Evolutionary conservation across 1,140 invertebrate species (phyloP).

Genomic region (Brachionus sp.): DNA sequence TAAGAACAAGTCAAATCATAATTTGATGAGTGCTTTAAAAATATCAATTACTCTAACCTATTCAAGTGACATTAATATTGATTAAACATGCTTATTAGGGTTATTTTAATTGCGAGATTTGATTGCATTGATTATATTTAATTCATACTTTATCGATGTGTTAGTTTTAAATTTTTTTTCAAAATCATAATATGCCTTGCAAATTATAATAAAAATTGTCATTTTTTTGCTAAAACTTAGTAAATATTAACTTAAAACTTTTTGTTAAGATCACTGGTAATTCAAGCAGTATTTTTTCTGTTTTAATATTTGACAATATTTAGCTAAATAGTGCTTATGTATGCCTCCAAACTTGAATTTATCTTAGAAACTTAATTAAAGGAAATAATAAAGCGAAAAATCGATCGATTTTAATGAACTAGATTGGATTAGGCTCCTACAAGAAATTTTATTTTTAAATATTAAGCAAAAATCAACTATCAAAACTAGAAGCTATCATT

Average conservation of each 20-base stretch:
- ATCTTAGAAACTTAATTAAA: neutral
- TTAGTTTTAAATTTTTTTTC: neutral
- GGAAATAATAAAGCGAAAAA: neutral
- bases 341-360: neutral
- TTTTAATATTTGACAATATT: constrained; percentile 1
- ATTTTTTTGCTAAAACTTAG: neutral
- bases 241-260: constrained; percentile 6
- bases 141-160: neutral
- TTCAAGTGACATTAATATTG: neutral
- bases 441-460: neutral
- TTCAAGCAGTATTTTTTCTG: neutral
- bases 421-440: neutral
- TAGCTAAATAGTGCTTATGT: constrained; percentile 1
- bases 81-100: neutral
- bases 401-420: neutral
- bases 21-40: neutral
- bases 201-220: constrained; percentile 12
- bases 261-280: neutral
- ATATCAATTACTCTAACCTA: neutral
- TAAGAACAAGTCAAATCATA: neutral
- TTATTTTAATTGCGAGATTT: neutral
- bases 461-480: neutral
- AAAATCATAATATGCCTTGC: neutral
- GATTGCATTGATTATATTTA: neutral
- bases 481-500: neutral